Evolutionary conservation across 53 echinoderm and acorn worm genomes (phyloP), one percentile per base, ranked within the genome.

Genomic region (Hippasteria phrygiana): DNA sequence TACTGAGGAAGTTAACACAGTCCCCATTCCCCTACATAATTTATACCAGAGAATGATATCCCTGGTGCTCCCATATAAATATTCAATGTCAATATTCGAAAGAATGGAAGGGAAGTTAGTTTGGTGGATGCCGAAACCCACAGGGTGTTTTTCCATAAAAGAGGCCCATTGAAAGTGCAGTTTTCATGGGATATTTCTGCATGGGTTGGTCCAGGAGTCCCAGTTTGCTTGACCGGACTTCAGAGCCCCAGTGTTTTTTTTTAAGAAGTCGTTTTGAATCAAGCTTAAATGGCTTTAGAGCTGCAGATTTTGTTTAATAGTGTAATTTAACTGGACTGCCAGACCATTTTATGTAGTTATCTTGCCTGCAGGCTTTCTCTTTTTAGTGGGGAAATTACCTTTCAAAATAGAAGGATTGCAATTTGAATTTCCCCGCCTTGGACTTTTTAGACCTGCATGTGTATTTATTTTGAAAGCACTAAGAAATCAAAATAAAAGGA

Each of bases 181-280:
- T 69, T 85, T 85, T 51, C 54, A 85, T 85, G 40, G 71, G 71
- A 71, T 85, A 31, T 20, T 85, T 85, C 85, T 85, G 85, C 85
- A 2, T 85, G 85, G 64, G 48, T 64, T 70, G 70, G 51, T 37
- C 51, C 36, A 14, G n/a, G 7, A 34, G 35, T 85, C 40, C 82
- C 71, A 35, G 50, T 50, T 85, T 85, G 71, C 70, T 69, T 71
- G 85, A 85, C 85, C 41, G 45, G 32, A 48, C 70, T 51, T 38
- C 38, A 78, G 56, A 56, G 59, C 37, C 4, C n/a, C 4, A n/a
- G 12, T n/a, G 8, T 10, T 18, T 14, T 55, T 37, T 36, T n/a
- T 35, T 34, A 67, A 67, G 37, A 55, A 78, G 78, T 55, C 78
- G 71, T 50, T 71, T 14, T 1, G 14, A 31, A 27, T 22, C 50